Base-by-base conservation (phyloP, 2,888 invertebrate genomes). In the Apoda limacodes region DNA sequence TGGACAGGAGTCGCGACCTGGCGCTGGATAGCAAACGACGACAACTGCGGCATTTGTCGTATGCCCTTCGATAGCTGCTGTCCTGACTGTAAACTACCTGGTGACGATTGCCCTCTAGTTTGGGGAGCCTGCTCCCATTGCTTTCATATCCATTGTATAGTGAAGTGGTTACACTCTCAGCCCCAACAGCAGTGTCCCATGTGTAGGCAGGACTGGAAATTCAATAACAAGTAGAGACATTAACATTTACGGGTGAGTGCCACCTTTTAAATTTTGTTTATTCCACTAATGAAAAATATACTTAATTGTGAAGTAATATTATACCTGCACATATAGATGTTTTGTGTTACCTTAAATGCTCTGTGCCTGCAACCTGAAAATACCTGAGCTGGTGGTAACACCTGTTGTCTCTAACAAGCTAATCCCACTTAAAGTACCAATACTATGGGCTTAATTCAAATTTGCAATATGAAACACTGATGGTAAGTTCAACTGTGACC, bases 131-230 rank as follows among this genome's bases (percentile, higher is more conserved):
- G 99, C 71, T 94, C 96, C 5, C 99, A 99, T 81, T 98, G 98
- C 78, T 99, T 99, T 75, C 99, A 99, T 74, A 97, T 98, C 75
- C 99, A 99, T 74, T 99, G 99, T 80, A 99, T 99, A 57, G 94
- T 96, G 65, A 98, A 98, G 86, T 99, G 99, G 99, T 84, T 98
- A 28, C 95, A 98, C 63, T 93, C 97, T 10, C 93, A 93, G 71
- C 90, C 91, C 50, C 90, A 90, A 71, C 92, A 92, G 60, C 88
- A 91, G 81, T 93, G 93, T 54, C 93, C 93, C 37, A 98, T 99
- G 95, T 99, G 99, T 75, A 86, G 99, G 52, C 98, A 98, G 71
- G 96, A 95, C 64, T 99, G 99, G 99, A 97, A 96, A 72, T 98
- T 95, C 72, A 95, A 96, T 65, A 88, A 88, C 60, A 88, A 88